phyloP scores from a whole-genome alignment of 2,113 vertebrate species.

The Pyrgilauda ruficollis region DNA sequence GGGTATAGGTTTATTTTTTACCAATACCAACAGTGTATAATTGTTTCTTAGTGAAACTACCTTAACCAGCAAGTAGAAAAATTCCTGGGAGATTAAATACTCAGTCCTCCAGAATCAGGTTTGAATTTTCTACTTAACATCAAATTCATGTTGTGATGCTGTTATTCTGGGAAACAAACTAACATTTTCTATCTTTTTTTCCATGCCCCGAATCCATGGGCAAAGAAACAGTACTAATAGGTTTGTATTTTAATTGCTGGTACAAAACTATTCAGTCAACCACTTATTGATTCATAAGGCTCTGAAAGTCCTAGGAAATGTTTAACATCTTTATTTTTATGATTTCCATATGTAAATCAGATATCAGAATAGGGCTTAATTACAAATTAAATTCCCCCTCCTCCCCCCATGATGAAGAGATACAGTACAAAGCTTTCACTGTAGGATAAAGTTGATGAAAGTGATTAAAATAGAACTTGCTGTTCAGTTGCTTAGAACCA shows the following conservation, averaged over 20 bases:
- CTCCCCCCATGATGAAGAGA: background rate
- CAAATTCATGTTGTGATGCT: background rate
- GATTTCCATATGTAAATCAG: background rate
- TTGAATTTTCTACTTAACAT: background rate
- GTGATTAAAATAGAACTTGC: slow-evolving; percentile 42
- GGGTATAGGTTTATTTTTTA: background rate
- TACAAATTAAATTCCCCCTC: background rate
- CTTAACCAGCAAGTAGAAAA: background rate
- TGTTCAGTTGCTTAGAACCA: slow-evolving; percentile 42
- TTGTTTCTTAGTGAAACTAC: background rate
- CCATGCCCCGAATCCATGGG: background rate
- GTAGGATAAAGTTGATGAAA: slow-evolving; percentile 36
- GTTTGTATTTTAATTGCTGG: background rate
- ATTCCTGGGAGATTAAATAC: background rate
- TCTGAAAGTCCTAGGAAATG: background rate
- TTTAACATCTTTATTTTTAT: background rate
- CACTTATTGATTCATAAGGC: background rate
- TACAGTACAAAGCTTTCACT: background rate
- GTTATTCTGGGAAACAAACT: background rate
- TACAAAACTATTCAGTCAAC: background rate
- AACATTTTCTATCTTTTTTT: background rate
- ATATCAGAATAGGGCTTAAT: background rate
- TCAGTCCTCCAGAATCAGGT: background rate
- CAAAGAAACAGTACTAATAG: background rate
- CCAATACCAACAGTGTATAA: background rate